These are phyloP conservation scores for Carabus problematicus DNA, from an alignment of 2,888 invertebrate species.

Conservation along the genomic window DNA sequence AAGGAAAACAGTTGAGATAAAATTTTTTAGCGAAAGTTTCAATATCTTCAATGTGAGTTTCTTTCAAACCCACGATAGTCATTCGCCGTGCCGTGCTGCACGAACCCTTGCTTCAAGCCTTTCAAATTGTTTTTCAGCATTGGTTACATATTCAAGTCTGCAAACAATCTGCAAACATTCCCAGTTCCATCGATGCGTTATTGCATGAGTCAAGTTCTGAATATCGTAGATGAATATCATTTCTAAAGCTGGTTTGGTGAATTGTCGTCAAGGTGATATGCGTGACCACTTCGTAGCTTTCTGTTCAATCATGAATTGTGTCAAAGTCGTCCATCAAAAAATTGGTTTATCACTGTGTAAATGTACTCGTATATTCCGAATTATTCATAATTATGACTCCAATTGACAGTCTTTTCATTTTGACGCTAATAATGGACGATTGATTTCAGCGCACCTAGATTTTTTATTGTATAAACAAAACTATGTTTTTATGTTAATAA, in stretches of 20 bases:
- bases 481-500: too few species aligned
- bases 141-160: conserved; percentile 23
- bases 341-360: too few species aligned
- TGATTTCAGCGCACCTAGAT: too few species aligned
- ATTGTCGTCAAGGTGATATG: conserved; percentile 24
- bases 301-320: too few species aligned
- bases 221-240: conserved; percentile 15
- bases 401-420: too few species aligned
- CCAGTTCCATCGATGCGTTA: conserved; percentile 24
- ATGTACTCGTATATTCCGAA: too few species aligned
- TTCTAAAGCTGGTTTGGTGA: conserved; percentile 24
- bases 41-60: conserved; percentile 27
- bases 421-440: too few species aligned
- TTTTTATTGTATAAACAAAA: too few species aligned
- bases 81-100: conserved; percentile 20
- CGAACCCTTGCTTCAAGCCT: conserved; percentile 17
- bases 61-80: conserved; percentile 22
- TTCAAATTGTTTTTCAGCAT: conserved; percentile 31
- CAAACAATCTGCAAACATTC: conserved; percentile 32
- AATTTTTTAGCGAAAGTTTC: conserved; percentile 29
- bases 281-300: too few species aligned
- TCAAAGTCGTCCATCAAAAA: too few species aligned
- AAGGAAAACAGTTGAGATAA: conserved; percentile 21
- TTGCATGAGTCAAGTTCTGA: conserved; percentile 23
- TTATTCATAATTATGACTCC: too few species aligned